Conservation (phyloP, 30 jellyfish, hydroid and myxozoan genomes). For the Haliclystus octoradiatus region DNA sequence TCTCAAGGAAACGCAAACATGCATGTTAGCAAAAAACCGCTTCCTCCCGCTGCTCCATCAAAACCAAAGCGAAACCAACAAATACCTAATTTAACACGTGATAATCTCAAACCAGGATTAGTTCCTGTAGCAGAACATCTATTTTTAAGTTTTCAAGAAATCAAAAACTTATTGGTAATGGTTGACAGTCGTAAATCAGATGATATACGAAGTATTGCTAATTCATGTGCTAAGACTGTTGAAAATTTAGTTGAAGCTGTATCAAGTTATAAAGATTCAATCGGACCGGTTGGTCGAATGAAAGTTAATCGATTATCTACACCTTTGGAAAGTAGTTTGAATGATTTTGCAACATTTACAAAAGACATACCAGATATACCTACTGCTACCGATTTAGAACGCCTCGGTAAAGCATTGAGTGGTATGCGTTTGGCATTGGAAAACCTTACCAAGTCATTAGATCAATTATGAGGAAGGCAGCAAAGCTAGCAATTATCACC, state of each 20-base stretch:
- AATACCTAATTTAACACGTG: slow-evolving; percentile 5
- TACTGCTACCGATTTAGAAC: slow-evolving; percentile 65
- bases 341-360: slow-evolving; percentile 35
- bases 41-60: no score
- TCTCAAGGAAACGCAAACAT: no score
- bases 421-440: slow-evolving; percentile 2
- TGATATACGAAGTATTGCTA: slow-evolving; percentile 28
- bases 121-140: slow-evolving; percentile 50
- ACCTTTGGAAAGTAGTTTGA: slow-evolving; percentile 39
- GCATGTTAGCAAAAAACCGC: no score
- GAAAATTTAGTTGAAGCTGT: slow-evolving; percentile 32
- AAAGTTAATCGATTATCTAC: slow-evolving; percentile 52
- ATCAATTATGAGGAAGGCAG: no score
- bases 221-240: slow-evolving; percentile 19
- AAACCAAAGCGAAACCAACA: no score
- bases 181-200: slow-evolving; percentile 65
- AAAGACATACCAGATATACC: slow-evolving; percentile 30
- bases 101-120: slow-evolving; percentile 32
- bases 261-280: slow-evolving; percentile 74
- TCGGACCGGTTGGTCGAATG: slow-evolving; percentile 84
- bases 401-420: slow-evolving; percentile 34
- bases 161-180: slow-evolving; percentile 31
- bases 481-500: no score
- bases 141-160: slow-evolving; percentile 28
- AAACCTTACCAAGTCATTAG: neutral